Percentiles rank a stretch among this genome's conserved stretches.
Conservation (phyloP, 2,113 vertebrate genomes). For the Eupsittula cactorum region DNA sequence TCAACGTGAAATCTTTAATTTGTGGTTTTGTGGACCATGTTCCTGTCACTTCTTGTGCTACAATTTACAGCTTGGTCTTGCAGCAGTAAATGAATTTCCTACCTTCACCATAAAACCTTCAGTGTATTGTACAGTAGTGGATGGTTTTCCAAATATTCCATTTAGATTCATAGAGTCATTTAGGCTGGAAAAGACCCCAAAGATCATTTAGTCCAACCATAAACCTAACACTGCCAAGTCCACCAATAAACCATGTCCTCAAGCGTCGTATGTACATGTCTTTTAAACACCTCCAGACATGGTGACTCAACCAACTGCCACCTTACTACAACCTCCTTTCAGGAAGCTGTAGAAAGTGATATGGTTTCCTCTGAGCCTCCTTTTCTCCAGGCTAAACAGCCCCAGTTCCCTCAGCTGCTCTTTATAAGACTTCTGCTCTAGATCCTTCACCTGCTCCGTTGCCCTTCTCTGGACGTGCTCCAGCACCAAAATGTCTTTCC, state of each 20-base stretch:
- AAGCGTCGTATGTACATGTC: rapidly evolving
- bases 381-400: not conserved
- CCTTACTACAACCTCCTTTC: not conserved
- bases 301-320: not conserved
- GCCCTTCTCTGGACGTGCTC: rapidly evolving
- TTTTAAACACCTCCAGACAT: not conserved
- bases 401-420: not conserved
- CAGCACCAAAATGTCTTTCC: not conserved
- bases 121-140: not conserved
- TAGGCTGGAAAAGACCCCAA: not conserved
- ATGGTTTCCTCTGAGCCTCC: not conserved
- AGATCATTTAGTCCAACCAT: not conserved
- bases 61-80: not conserved
- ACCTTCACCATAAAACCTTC: not conserved
- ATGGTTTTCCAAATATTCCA: not conserved
- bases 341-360: rapidly evolving
- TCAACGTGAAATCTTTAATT: not conserved
- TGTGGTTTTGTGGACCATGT: not conserved
- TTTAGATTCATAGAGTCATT: not conserved
- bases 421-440: not conserved
- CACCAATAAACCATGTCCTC: not conserved
- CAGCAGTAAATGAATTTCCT: not conserved
- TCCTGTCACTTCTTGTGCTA: not conserved
- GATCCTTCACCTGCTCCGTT: not conserved
- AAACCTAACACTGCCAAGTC: not conserved